phyloP scores from a whole-genome alignment of 2,797 vertebrate genomes.

The Denticeps clupeoides region DNA sequence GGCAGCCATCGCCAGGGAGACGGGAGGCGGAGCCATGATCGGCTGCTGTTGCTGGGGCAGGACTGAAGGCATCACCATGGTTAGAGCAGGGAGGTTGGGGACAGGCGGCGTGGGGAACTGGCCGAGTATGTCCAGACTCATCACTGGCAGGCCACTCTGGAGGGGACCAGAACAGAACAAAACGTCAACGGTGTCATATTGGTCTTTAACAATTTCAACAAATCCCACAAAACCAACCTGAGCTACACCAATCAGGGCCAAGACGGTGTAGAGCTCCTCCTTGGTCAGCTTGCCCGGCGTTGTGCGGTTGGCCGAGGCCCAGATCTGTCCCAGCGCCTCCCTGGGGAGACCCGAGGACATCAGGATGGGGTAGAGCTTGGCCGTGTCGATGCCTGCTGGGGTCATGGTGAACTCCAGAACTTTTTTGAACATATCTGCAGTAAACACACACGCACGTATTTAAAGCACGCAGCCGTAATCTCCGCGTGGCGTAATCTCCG shows the following conservation, averaged over 20 bases:
- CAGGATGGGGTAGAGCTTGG: conserved; percentile 92
- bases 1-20: conserved; percentile 62
- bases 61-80: conserved; percentile 66
- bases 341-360: conserved; percentile 95
- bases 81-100: conserved; percentile 76
- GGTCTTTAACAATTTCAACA: background rate
- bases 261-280: conserved; percentile 89
- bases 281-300: conserved; percentile 94
- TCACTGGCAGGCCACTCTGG: conserved; percentile 81
- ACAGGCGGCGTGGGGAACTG: conserved; percentile 87
- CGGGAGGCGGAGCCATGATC: conserved; percentile 59
- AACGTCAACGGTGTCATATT: background rate
- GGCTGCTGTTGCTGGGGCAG: conserved; percentile 63
- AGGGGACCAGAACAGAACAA: conserved; percentile 6
- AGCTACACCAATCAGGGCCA: conserved; percentile 86
- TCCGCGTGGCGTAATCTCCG: background rate
- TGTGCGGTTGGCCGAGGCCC: conserved; percentile 92
- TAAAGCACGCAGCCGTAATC: background rate
- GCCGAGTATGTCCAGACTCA: conserved; percentile 81
- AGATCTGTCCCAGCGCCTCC: conserved; percentile 95
- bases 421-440: conserved; percentile 86
- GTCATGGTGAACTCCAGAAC: conserved; percentile 88
- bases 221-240: conserved; percentile 64
- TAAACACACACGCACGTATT: background rate
- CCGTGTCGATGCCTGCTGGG: conserved; percentile 86